phyloP scores from a whole-genome alignment of 2,797 vertebrate genomes.

The Cyclopterus lumpus region DNA sequence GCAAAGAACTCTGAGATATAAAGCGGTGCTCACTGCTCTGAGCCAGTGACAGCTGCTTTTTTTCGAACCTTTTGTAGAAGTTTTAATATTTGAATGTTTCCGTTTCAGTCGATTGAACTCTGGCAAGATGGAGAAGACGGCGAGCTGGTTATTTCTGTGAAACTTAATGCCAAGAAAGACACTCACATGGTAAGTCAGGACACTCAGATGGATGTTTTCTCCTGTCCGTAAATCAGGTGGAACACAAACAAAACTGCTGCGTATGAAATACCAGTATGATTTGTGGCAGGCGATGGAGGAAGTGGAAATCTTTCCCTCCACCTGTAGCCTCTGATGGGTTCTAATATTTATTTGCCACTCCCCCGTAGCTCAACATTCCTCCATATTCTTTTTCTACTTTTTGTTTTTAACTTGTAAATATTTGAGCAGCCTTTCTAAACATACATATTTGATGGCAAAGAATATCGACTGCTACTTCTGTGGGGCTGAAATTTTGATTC shows the following conservation, averaged over 20 bases:
- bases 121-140: slow-evolving; percentile 89
- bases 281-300: not conserved
- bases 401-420: slow-evolving; percentile 71
- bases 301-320: slow-evolving; percentile 10
- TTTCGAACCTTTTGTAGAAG: not conserved
- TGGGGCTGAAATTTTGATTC: slow-evolving; percentile 43
- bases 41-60: not conserved
- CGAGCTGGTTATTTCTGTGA: slow-evolving; percentile 88
- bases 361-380: slow-evolving; percentile 2
- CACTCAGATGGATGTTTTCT: not conserved
- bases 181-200: slow-evolving; percentile 87
- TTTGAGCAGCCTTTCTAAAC: slow-evolving; percentile 73
- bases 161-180: slow-evolving; percentile 87
- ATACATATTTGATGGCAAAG: slow-evolving; percentile 72
- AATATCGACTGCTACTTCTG: slow-evolving; percentile 50
- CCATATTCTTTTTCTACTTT: slow-evolving; percentile 1
- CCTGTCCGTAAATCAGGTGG: not conserved
- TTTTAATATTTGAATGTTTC: slow-evolving; percentile 13
- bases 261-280: not conserved
- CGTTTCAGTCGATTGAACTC: slow-evolving; percentile 83
- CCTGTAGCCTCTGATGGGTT: slow-evolving; percentile 35
- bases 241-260: not conserved
- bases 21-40: not conserved
- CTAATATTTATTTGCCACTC: slow-evolving; percentile 5
- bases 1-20: not conserved